phyloP scores from a whole-genome alignment of 2,888 invertebrate species.

The Lasioglossum lativentre region DNA sequence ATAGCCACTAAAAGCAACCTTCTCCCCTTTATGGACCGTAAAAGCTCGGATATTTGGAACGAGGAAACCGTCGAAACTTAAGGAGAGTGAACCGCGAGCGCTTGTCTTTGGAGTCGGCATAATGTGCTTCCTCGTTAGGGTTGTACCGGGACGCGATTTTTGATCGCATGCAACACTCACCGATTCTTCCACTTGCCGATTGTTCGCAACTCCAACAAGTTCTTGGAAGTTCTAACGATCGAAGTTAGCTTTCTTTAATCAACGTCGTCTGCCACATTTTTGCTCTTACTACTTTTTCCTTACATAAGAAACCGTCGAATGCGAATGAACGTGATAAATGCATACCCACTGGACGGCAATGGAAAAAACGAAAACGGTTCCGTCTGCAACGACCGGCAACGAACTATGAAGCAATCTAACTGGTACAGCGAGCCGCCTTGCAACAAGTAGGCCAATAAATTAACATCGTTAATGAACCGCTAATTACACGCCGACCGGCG shows the following conservation, averaged over 20 bases:
- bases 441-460: conserved; percentile 76
- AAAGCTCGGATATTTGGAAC: conserved; percentile 72
- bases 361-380: conserved; percentile 26
- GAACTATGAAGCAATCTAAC: conserved; percentile 32
- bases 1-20: conserved; percentile 74
- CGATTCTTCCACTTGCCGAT: background rate
- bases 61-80: conserved; percentile 60
- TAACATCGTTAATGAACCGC: conserved; percentile 76
- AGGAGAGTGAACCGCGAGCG: conserved; percentile 36
- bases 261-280: background rate
- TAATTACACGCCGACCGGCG: conserved; percentile 74
- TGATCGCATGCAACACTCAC: background rate
- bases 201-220: no score
- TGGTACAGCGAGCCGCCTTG: conserved; percentile 33
- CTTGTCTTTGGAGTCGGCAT: conserved; percentile 12
- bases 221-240: background rate
- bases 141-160: background rate
- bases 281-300: background rate
- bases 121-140: conserved; percentile 1
- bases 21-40: conserved; percentile 74
- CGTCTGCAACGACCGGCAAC: conserved; percentile 12
- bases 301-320: background rate
- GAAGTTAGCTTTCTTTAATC: background rate
- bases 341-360: background rate
- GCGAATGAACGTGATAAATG: background rate